Conservation (phyloP, 2,797 vertebrate species). For the Pagetopsis macropterus region DNA sequence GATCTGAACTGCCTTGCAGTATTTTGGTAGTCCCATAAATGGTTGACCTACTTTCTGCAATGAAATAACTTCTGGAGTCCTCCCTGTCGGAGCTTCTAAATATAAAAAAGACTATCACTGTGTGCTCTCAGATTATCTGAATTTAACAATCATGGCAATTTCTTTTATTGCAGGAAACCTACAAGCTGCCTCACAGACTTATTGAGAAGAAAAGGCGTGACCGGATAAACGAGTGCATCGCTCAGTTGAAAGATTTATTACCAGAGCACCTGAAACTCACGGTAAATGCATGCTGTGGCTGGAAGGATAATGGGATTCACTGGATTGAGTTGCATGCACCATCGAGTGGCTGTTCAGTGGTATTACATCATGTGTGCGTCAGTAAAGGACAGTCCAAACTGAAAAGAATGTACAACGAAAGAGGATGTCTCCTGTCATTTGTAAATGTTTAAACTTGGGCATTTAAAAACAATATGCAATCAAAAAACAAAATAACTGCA, state of each 20-base stretch:
- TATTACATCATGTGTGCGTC: slow-evolving; percentile 36
- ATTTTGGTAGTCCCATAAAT: slow-evolving; percentile 57
- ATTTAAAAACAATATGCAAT: neutral
- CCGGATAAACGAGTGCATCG: slow-evolving; percentile 98
- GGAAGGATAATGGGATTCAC: slow-evolving; percentile 16
- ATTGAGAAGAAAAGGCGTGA: slow-evolving; percentile 99
- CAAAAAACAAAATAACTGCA: neutral
- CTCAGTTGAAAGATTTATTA: slow-evolving; percentile 96
- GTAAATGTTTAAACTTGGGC: neutral
- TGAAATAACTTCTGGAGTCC: slow-evolving; percentile 73
- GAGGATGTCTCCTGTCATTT: slow-evolving; percentile 17
- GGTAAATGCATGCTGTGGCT: slow-evolving; percentile 79
- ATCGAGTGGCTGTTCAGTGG: slow-evolving; percentile 48
- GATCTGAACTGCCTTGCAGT: slow-evolving; percentile 20
- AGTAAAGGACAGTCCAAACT: slow-evolving; percentile 4
- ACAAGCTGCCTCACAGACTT: slow-evolving; percentile 96
- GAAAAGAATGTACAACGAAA: neutral
- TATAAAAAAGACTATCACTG: neutral
- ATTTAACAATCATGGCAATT: slow-evolving; percentile 10
- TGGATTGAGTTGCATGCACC: slow-evolving; percentile 47
- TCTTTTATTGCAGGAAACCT: slow-evolving; percentile 88
- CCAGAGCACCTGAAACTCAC: slow-evolving; percentile 99
- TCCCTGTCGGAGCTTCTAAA: slow-evolving; percentile 37
- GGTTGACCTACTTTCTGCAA: slow-evolving; percentile 67
- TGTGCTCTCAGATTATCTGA: neutral